Conservation (phyloP, 1,140 invertebrate species). For the Eupeodes corollae region DNA sequence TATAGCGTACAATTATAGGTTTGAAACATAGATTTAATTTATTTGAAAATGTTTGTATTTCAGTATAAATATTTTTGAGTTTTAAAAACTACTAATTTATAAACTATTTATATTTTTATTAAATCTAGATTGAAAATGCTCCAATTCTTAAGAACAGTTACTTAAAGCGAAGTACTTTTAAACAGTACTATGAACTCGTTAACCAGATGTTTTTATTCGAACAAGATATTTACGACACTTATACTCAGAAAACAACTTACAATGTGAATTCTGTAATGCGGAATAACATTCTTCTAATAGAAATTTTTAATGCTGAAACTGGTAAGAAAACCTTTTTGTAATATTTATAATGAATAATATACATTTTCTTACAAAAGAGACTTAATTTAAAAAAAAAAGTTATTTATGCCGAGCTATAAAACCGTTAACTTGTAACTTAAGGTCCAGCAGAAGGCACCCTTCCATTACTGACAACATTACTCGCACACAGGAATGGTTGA, state of each 20-base stretch:
- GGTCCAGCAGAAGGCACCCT: no score
- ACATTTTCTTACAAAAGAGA: no score
- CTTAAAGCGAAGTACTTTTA: conserved; percentile 60
- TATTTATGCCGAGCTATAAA: no score
- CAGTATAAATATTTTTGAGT: conserved; percentile 1
- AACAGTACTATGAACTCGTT: conserved; percentile 60
- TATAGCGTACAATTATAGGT: no score
- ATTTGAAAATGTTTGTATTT: conserved; percentile 1
- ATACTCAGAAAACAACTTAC: conserved; percentile 44
- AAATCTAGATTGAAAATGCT: conserved; percentile 46
- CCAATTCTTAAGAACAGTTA: conserved; percentile 53
- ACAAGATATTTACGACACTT: conserved; percentile 52
- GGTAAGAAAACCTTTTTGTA: conserved; percentile 11
- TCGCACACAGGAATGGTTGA: no score
- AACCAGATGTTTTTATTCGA: conserved; percentile 68
- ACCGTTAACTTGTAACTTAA: no score
- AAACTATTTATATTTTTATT: background rate
- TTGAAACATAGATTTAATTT: no score
- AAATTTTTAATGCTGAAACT: conserved; percentile 17
- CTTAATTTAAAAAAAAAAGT: no score
- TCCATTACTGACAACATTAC: no score
- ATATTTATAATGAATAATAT: no score
- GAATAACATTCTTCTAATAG: conserved; percentile 51
- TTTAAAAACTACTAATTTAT: background rate
- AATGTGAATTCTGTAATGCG: conserved; percentile 51